Percentiles rank a stretch among this genome's conserved stretches.
Evolutionary conservation across 1,140 invertebrate species (phyloP).

Genomic region (Ceratosolen fusciceps): DNA sequence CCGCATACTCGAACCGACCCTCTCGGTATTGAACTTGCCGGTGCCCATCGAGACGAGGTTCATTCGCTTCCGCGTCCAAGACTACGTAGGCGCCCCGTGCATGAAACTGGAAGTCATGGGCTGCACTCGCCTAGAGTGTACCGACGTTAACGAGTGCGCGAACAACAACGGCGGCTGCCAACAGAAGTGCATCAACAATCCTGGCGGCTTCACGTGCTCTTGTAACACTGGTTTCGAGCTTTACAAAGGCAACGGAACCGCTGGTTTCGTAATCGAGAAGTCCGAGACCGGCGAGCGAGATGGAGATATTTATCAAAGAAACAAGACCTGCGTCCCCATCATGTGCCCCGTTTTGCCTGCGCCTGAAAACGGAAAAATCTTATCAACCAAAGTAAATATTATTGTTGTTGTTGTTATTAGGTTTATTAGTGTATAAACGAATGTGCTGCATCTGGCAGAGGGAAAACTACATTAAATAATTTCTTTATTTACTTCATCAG

Average conservation of each 20-base stretch:
- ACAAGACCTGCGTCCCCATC: slow-evolving; percentile 95
- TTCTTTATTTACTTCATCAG: slow-evolving; percentile 55
- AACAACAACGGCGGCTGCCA: slow-evolving; percentile 93
- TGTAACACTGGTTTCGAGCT: slow-evolving; percentile 95
- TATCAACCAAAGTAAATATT: slow-evolving; percentile 80
- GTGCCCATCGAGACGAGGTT: slow-evolving; percentile 93
- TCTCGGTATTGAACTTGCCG: slow-evolving; percentile 91
- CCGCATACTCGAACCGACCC: slow-evolving; percentile 85
- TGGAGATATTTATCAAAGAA: slow-evolving; percentile 90
- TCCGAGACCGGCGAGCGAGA: slow-evolving; percentile 89
- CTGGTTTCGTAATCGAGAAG: slow-evolving; percentile 86
- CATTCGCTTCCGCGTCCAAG: slow-evolving; percentile 89
- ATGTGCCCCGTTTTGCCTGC: slow-evolving; percentile 87
- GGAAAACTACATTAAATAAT: no score
- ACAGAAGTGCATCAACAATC: slow-evolving; percentile 92
- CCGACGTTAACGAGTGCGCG: slow-evolving; percentile 93
- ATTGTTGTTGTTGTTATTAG: no score
- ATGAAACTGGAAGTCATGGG: slow-evolving; percentile 94
- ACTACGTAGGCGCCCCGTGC: slow-evolving; percentile 90
- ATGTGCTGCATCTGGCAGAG: no score
- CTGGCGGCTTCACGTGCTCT: slow-evolving; percentile 88
- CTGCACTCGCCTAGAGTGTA: slow-evolving; percentile 90
- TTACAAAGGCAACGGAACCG: slow-evolving; percentile 91
- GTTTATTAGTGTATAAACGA: no score
- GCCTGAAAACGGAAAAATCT: slow-evolving; percentile 90